Evolutionary conservation across 2,113 vertebrate genomes (phyloP).

Genomic region (Bubo bubo): DNA sequence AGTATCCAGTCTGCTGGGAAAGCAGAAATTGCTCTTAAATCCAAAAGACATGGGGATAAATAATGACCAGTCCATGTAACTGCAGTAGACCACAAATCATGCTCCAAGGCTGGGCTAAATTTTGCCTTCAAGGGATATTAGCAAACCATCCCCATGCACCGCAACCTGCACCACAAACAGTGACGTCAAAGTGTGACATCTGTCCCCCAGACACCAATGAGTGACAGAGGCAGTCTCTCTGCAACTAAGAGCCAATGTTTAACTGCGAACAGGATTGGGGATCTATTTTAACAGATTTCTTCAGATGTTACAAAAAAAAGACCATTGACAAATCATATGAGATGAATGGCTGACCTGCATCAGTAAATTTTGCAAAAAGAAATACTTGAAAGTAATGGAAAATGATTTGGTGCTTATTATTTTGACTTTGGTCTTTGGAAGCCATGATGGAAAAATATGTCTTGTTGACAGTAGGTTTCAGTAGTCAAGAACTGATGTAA

Average conservation of each 20-base stretch:
- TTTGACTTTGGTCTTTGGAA: neutral
- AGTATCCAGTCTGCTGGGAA: neutral
- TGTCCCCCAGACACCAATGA: neutral
- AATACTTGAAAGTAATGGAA: too few species aligned
- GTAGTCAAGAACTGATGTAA: neutral
- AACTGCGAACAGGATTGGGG: neutral
- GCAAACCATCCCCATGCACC: neutral
- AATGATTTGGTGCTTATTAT: too few species aligned
- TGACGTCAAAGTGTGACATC: neutral
- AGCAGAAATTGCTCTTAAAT: neutral
- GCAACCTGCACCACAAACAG: neutral
- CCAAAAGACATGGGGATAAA: neutral
- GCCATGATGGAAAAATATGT: neutral
- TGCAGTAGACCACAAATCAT: neutral
- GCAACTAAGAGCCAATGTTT: neutral
- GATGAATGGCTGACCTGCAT: neutral
- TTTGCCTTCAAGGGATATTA: neutral
- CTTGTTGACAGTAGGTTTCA: neutral
- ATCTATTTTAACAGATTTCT: neutral
- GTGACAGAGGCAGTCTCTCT: neutral
- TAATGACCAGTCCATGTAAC: neutral
- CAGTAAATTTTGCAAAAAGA: too few species aligned
- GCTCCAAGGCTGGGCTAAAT: neutral
- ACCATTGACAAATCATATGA: neutral
- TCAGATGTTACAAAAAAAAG: neutral